phyloP scores from a whole-genome alignment of 2,888 invertebrate species.

The Iphiclides podalirius region DNA sequence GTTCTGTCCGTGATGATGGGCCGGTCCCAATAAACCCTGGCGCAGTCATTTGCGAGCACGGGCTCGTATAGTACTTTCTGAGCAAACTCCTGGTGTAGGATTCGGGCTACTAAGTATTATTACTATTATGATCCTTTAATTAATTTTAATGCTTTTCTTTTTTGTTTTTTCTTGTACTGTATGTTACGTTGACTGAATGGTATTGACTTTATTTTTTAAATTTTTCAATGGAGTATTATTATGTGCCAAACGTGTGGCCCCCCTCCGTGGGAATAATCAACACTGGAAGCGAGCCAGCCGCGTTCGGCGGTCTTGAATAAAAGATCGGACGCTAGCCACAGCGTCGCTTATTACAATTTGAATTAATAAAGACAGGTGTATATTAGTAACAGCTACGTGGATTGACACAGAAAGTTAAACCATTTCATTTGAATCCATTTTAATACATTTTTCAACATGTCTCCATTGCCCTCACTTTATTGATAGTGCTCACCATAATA shows the following conservation, averaged over 20 bases:
- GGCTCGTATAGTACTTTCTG: no score
- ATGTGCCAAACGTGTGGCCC: constrained; percentile 11
- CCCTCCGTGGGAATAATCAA: constrained; percentile 31
- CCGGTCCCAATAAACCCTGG: no score
- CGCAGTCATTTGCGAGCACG: no score
- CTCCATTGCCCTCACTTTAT: not conserved
- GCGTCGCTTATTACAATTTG: constrained; percentile 30
- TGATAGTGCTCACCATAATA: not conserved
- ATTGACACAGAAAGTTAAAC: constrained; percentile 8
- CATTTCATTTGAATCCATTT: not conserved
- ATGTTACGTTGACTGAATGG: no score
- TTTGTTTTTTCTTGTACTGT: no score
- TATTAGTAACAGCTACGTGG: constrained; percentile 10
- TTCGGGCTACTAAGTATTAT: no score
- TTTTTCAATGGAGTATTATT: no score
- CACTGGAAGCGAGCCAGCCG: constrained; percentile 26
- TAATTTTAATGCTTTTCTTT: no score
- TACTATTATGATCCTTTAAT: no score
- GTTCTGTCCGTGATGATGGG: no score
- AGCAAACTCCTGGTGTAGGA: no score
- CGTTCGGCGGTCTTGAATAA: constrained; percentile 40
- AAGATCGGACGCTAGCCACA: constrained; percentile 37
- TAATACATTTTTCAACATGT: not conserved
- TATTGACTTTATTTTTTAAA: no score
- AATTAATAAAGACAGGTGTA: constrained; percentile 25